Base-by-base conservation (phyloP, 1,140 invertebrate genomes). In the Solen grandis region DNA sequence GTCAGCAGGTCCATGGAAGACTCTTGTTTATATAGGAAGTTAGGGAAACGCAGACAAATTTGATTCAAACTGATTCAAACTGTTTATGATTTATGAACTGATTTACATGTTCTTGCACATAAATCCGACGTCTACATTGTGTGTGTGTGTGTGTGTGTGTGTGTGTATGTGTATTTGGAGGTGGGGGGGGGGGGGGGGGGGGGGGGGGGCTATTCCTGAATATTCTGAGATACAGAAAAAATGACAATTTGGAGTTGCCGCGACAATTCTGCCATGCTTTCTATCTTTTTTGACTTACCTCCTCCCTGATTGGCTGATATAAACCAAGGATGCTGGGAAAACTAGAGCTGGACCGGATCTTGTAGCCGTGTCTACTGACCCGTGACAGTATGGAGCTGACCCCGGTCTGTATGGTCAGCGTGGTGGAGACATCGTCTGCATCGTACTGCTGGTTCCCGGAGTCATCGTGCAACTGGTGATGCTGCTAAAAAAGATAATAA, bases 301-400 rank as follows among this genome's bases (percentile, higher is more conserved):
- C 84, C 69, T 83, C 84, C n/a, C 50, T 69, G n/a, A 82, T 83
- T 25, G 84, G 81, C 14, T 80, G 31, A 33, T 85, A 85, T 1
- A 85, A 57, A 69, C 69, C 76, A 2, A 85, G 74, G 16, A 85
- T 77, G 65, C 78, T 85, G 13, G 84, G 84, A 36, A 85, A 85
- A 22, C 84, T 85, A 0, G 84, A 85, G 5, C 73, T 55, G 4
- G 69, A 52, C 25, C 79, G 59, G 5, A 85, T 25, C 70, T 83
- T 85, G 62, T 81, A 46, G 25, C 63, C 75, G 31, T 83, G 63
- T 57, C 70, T 65, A 60, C 81, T 83, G 14, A 85, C 57, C 35
- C 81, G 78, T 16, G 82, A 84, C 33, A 75, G 63, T 13, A 73
- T 73, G 41, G 52, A 31, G 31, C 72, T 35, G 63, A 69, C 62